phyloP scores from a whole-genome alignment of 2,888 invertebrate genomes.

The Podabrus alpinus region DNA sequence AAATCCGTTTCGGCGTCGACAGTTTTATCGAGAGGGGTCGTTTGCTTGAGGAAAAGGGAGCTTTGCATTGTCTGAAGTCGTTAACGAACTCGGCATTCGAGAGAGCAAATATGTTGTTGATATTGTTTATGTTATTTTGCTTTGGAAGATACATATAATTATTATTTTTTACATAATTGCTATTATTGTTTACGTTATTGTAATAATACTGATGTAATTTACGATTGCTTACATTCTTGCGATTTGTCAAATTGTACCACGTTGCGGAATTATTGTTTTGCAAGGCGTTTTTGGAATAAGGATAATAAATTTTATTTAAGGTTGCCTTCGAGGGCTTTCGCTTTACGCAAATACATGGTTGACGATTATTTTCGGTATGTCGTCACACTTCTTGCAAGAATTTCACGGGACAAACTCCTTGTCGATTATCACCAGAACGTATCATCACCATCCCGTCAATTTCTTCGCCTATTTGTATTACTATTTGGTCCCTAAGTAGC shows the following conservation, averaged over 20 bases:
- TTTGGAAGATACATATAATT: conserved; percentile 41
- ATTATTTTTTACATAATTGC: conserved; percentile 49
- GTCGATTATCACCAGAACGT: conserved; percentile 88
- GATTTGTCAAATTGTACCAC: conserved; percentile 45
- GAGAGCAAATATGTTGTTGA: conserved; percentile 48
- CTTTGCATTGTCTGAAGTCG: conserved; percentile 47
- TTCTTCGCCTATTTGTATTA: conserved; percentile 89
- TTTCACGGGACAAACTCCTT: conserved; percentile 91
- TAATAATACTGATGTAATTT: conserved; percentile 53
- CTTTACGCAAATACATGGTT: conserved; percentile 43
- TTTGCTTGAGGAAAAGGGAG: conserved; percentile 60
- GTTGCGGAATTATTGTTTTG: conserved; percentile 41
- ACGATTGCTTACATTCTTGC: conserved; percentile 45
- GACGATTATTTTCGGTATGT: conserved; percentile 51
- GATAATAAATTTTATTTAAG: conserved; percentile 50
- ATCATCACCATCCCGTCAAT: conserved; percentile 93
- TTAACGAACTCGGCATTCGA: conserved; percentile 35
- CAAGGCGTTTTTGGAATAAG: conserved; percentile 41
- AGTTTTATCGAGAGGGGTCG: conserved; percentile 56
- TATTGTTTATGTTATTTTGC: conserved; percentile 49
- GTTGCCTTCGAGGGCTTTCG: conserved; percentile 30
- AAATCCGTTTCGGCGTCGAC: conserved; percentile 54
- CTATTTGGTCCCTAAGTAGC: conserved; percentile 89
- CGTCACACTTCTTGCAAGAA: conserved; percentile 95
- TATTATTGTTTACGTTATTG: conserved; percentile 48